Conservation (phyloP, 92 coral and sea anemone species). For the Plumapathes pennacea region DNA sequence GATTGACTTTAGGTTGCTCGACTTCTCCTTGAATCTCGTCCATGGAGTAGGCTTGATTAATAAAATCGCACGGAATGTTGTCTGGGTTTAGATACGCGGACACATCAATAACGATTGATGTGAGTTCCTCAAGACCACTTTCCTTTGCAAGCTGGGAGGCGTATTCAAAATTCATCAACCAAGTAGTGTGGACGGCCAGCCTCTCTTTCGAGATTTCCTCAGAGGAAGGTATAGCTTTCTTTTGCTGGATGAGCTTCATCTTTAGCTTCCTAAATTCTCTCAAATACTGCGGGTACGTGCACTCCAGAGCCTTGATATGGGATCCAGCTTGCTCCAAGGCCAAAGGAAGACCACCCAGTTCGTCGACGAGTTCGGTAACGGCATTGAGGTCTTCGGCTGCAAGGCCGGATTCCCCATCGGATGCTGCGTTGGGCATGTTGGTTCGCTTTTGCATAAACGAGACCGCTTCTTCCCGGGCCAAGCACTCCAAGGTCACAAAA, state of each 20-base stretch:
- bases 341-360: constrained; percentile 45
- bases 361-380: constrained; percentile 12
- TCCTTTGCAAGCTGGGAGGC: constrained; percentile 8
- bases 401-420: not conserved
- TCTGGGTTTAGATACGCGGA: constrained; percentile 18
- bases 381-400: not conserved
- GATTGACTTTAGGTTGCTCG: not conserved
- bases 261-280: constrained; percentile 17
- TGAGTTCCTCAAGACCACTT: constrained; percentile 6
- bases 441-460: constrained; percentile 13
- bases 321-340: constrained; percentile 65
- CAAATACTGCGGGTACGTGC: constrained; percentile 15
- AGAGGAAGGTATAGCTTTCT: constrained; percentile 24
- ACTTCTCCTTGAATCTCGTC: not conserved
- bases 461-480: constrained; percentile 11
- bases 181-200: constrained; percentile 52
- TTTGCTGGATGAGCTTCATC: constrained; percentile 16
- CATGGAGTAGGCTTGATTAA: constrained; percentile 16
- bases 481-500: constrained; percentile 8
- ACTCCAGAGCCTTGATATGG: constrained; percentile 15
- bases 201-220: constrained; percentile 16
- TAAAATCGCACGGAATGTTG: constrained; percentile 17
- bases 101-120: not conserved
- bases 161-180: constrained; percentile 47
- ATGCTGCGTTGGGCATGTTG: no score